phyloP scores from a whole-genome alignment of 2,113 vertebrate species.

The Castor canadensis region DNA sequence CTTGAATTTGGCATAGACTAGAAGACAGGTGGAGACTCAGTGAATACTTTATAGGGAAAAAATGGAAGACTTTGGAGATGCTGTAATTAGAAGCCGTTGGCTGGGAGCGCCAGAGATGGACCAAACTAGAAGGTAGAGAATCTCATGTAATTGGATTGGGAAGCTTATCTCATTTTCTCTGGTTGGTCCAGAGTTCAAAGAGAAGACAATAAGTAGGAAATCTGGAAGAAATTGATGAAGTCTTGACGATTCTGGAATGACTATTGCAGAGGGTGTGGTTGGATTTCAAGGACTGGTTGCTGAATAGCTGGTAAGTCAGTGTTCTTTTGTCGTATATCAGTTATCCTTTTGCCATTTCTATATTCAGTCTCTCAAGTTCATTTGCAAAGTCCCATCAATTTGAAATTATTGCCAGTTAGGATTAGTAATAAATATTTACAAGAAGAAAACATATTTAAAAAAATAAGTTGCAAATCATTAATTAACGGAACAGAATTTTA shows the following conservation, averaged over 20 bases:
- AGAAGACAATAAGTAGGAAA: not conserved
- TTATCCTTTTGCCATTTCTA: fast-evolving
- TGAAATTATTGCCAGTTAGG: fast-evolving
- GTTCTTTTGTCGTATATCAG: fast-evolving
- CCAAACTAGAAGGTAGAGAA: fast-evolving
- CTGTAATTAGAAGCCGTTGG: fast-evolving
- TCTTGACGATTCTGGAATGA: not conserved
- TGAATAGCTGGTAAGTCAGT: fast-evolving
- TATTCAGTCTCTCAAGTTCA: fast-evolving
- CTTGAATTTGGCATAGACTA: fast-evolving
- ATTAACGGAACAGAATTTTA: too few relatives aligned
- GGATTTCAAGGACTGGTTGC: fast-evolving
- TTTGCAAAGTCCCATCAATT: not conserved
- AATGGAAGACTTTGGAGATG: fast-evolving
- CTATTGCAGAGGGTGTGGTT: fast-evolving
- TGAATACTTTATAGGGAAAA: fast-evolving
- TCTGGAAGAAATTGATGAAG: not conserved
- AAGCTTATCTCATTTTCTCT: not conserved
- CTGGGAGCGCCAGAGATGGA: fast-evolving
- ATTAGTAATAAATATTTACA: not conserved
- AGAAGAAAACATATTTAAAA: not conserved
- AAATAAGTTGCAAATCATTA: not conserved
- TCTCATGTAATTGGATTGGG: not conserved
- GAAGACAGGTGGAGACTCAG: not conserved
- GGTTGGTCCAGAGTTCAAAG: not conserved